Evolutionary conservation across 1,140 invertebrate genomes (phyloP), one percentile per base, ranked within the genome.

Genomic region (Pogonognathellus flavescens): DNA sequence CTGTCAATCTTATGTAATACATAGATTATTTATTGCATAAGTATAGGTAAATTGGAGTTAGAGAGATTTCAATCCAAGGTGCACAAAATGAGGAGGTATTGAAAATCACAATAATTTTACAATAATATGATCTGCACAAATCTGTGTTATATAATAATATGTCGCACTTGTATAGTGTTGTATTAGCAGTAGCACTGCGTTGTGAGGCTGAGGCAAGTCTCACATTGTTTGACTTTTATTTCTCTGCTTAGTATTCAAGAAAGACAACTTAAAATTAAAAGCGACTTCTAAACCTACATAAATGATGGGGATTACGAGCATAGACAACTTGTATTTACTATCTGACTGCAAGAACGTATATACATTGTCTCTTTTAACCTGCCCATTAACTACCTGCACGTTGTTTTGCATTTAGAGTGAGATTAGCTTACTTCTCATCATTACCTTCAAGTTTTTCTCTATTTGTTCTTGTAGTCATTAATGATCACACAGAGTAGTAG

Each of bases 161-260:
- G 31, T 41, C 31, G 31, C 31, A 41, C 2, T 41, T 41, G 31
- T 41, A 41, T 41, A 41, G 31, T 41, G 31, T 41, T n/a, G n/a
- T n/a, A n/a, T n/a, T n/a, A n/a, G n/a, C n/a, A n/a, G n/a, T n/a
- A 7, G 2, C 0, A 14, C 55, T 13, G 5, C 52, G 7, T 8
- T 13, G 52, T 53, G 7, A 53, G 7, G 52, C 52, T 13, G 52
- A 8, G 13, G 7, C 52, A 53, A 55, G 59, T 20, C 22, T 70
- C 22, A 1, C 66, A 16, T 76, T 31, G 16, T 50, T 76, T 76
- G 70, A 76, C 70, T 76, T 76, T 76, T 76, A 76, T 76, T 76
- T 76, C 31, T 49, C 70, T 76, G 70, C 3, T 76, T 76, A 76
- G 70, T 76, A 76, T 76, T 76, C 70, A 76, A 76, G 70, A 76